Conservation (phyloP, 1,140 invertebrate species). For the Diabrotica virgifera region DNA sequence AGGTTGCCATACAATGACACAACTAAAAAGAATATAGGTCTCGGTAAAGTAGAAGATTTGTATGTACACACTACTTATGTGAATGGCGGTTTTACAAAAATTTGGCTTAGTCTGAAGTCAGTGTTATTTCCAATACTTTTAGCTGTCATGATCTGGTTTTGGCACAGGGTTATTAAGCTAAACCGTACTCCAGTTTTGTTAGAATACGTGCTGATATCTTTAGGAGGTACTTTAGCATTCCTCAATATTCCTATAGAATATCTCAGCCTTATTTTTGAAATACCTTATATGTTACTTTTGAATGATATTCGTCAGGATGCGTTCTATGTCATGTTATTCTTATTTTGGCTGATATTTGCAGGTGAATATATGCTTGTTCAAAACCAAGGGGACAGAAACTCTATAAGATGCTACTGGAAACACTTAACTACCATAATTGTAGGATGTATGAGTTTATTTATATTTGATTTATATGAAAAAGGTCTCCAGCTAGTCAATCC, state of each 20-base stretch:
- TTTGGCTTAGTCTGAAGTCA: slow-evolving; percentile 96
- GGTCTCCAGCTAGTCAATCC: slow-evolving; percentile 94
- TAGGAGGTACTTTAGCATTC: slow-evolving; percentile 83
- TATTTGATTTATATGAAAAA: slow-evolving; percentile 96
- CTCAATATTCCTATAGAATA: slow-evolving; percentile 95
- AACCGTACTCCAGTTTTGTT: slow-evolving; percentile 81
- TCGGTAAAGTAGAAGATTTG: slow-evolving; percentile 77
- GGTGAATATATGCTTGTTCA: slow-evolving; percentile 94
- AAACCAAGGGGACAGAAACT: slow-evolving; percentile 75
- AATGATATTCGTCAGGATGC: slow-evolving; percentile 95
- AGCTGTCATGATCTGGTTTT: slow-evolving; percentile 89
- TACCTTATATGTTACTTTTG: slow-evolving; percentile 94
- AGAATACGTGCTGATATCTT: slow-evolving; percentile 85
- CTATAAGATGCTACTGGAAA: slow-evolving; percentile 87
- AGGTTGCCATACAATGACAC: slow-evolving; percentile 75
- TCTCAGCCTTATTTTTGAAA: slow-evolving; percentile 82
- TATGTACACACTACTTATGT: slow-evolving; percentile 47
- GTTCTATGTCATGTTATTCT: slow-evolving; percentile 93
- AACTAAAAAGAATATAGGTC: slow-evolving; percentile 68
- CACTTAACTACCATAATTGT: slow-evolving; percentile 89
- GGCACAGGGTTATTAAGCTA: slow-evolving; percentile 82
- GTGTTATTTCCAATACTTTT: slow-evolving; percentile 89
- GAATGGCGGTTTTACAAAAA: slow-evolving; percentile 98
- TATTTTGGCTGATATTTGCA: slow-evolving; percentile 98
- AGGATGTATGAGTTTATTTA: slow-evolving; percentile 87